These are phyloP conservation scores for Drosophila nebulosa DNA, from an alignment of 1,140 invertebrate genomes.

Conservation along the genomic window DNA sequence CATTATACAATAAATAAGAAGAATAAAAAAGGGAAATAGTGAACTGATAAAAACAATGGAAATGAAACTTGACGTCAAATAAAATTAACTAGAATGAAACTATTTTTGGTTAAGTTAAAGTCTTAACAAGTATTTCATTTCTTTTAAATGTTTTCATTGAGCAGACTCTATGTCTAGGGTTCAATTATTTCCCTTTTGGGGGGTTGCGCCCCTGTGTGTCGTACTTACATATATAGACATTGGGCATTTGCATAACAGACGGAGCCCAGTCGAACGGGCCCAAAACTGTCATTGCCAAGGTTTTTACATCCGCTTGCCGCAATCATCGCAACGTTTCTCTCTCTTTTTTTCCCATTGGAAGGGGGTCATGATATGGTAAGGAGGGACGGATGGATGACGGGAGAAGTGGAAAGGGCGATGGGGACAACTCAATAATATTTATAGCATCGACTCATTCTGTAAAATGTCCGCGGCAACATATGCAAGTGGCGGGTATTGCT, in stretches of 20 bases:
- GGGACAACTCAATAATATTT: conserved; percentile 69
- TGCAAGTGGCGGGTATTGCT: conserved; percentile 76
- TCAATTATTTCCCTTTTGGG: not conserved
- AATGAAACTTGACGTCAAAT: too few relatives aligned
- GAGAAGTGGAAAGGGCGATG: not conserved
- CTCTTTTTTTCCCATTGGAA: conserved; percentile 8
- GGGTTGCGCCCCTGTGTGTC: not conserved
- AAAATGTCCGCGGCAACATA: conserved; percentile 71
- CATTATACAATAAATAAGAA: too few relatives aligned
- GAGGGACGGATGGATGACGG: conserved; percentile 3
- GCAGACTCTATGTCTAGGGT: too few relatives aligned
- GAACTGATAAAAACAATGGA: too few relatives aligned
- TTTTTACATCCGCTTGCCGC: conserved; percentile 76
- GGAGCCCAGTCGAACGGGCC: conserved; percentile 35
- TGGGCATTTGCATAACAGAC: conserved; percentile 69
- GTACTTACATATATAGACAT: conserved; percentile 38
- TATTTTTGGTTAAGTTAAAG: too few relatives aligned
- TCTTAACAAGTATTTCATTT: too few relatives aligned
- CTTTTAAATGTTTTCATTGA: too few relatives aligned
- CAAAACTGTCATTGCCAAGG: conserved; percentile 75
- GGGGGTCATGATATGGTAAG: conserved; percentile 1
- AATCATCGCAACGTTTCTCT: conserved; percentile 60
- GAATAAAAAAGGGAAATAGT: too few relatives aligned
- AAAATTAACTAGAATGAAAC: too few relatives aligned
- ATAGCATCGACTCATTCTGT: conserved; percentile 68